Conservation (phyloP, 92 coral and sea anemone genomes). For the Palythoa grandis region DNA sequence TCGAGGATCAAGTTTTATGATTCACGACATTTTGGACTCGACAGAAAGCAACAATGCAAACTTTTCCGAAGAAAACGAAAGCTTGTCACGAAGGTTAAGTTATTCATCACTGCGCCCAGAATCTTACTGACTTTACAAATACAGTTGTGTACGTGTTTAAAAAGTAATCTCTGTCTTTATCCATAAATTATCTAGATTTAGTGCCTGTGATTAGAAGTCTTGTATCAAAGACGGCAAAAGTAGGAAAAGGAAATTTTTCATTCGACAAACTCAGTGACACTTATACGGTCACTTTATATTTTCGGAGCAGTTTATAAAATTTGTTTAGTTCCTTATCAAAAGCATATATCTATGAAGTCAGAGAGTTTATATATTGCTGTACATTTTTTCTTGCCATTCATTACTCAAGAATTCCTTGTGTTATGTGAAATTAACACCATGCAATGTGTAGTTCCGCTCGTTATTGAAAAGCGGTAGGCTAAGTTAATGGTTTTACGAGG, state of each 20-base stretch:
- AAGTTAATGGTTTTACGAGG: not conserved
- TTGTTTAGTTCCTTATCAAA: not conserved
- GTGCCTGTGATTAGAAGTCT: not conserved
- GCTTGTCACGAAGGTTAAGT: not conserved
- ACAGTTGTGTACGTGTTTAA: not conserved
- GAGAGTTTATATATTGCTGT: not conserved
- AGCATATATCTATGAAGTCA: not conserved
- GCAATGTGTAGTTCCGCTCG: not conserved
- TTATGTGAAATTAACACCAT: constrained; percentile 21
- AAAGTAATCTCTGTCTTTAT: not conserved
- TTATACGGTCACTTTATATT: not conserved
- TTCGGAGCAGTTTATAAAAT: not conserved
- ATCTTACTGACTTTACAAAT: not conserved
- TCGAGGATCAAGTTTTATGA: constrained; percentile 57
- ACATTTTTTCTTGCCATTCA: not conserved
- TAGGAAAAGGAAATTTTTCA: not conserved
- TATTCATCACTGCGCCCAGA: not conserved
- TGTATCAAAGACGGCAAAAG: not conserved
- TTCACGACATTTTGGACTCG: constrained; percentile 56
- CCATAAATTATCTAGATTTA: not conserved
- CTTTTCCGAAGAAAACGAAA: not conserved
- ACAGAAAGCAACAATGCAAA: constrained; percentile 13
- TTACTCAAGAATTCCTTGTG: constrained; percentile 4
- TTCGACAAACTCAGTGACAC: not conserved
- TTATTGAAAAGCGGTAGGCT: constrained; percentile 36